These are phyloP conservation scores for Odontamblyopus rebecca DNA, from an alignment of 2,797 vertebrate genomes.

Conservation along the genomic window DNA sequence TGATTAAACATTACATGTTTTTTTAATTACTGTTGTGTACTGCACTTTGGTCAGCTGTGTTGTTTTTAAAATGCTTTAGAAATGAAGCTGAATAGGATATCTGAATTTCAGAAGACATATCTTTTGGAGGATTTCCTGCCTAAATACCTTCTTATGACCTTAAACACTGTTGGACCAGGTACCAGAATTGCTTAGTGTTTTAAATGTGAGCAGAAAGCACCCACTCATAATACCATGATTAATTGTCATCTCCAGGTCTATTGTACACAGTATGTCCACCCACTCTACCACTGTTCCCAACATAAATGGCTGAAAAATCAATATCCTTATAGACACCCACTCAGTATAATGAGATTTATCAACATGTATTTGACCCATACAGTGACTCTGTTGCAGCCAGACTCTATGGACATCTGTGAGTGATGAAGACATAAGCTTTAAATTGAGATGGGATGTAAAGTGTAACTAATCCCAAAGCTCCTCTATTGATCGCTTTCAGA, in stretches of 20 bases:
- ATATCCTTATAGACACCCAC: constrained; percentile 59
- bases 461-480: constrained; percentile 59
- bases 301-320: constrained; percentile 56
- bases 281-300: constrained; percentile 59
- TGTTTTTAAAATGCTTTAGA: too few relatives aligned
- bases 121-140: too few relatives aligned
- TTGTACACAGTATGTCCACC: constrained; percentile 37
- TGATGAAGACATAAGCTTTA: constrained; percentile 48
- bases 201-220: too few relatives aligned
- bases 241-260: constrained; percentile 21
- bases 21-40: too few relatives aligned
- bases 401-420: constrained; percentile 32
- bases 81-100: too few relatives aligned
- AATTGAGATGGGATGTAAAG: constrained; percentile 50
- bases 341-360: constrained; percentile 51
- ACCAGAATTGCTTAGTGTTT: too few relatives aligned
- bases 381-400: constrained; percentile 27
- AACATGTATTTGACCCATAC: constrained; percentile 52
- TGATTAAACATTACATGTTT: too few relatives aligned
- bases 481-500: constrained; percentile 61
- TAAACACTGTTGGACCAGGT: too few relatives aligned
- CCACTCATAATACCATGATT: constrained; percentile 31
- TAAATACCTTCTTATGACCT: too few relatives aligned
- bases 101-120: too few relatives aligned
- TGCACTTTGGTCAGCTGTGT: too few relatives aligned